Percentiles rank a stretch among this genome's conserved stretches.
Conservation (phyloP, 1,140 invertebrate species). For the Drosophila trapezifrons region DNA sequence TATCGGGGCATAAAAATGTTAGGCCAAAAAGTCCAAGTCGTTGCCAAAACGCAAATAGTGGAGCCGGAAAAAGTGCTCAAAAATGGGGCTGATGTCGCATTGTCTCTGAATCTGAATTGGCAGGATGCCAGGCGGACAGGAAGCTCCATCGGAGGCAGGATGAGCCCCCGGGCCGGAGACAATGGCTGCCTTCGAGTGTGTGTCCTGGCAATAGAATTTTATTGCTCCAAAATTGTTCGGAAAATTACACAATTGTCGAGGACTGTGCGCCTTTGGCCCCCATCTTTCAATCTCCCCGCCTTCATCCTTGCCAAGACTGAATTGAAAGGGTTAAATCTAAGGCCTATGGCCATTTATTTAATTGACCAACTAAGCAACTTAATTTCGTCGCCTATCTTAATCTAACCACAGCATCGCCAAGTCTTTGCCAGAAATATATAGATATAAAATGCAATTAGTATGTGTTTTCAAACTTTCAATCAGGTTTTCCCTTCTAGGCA, state of each 20-base stretch:
- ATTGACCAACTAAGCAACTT: constrained; percentile 26
- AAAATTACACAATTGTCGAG: constrained; percentile 63
- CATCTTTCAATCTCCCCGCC: constrained; percentile 20
- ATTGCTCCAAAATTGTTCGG: constrained; percentile 65
- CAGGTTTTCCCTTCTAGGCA: no score
- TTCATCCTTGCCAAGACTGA: constrained; percentile 6
- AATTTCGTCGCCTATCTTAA: neutral
- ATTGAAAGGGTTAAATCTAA: constrained; percentile 8
- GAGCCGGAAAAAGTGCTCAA: constrained; percentile 19
- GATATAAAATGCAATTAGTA: no score
- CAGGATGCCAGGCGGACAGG: constrained; percentile 55
- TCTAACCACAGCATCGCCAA: neutral
- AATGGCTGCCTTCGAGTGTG: constrained; percentile 42
- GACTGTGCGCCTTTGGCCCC: constrained; percentile 4
- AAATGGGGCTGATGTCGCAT: constrained; percentile 50
- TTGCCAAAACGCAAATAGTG: constrained; percentile 45
- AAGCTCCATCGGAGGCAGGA: constrained; percentile 24
- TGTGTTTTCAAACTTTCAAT: no score
- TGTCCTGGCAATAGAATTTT: constrained; percentile 61
- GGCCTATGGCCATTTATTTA: constrained; percentile 18
- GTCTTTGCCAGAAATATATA: neutral
- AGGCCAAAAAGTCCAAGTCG: constrained; percentile 31
- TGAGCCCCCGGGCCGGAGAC: constrained; percentile 34
- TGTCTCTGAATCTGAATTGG: constrained; percentile 50
- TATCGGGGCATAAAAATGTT: constrained; percentile 62